Base-by-base conservation (phyloP, 2,888 invertebrate genomes). In the Isotomurus palustris region DNA sequence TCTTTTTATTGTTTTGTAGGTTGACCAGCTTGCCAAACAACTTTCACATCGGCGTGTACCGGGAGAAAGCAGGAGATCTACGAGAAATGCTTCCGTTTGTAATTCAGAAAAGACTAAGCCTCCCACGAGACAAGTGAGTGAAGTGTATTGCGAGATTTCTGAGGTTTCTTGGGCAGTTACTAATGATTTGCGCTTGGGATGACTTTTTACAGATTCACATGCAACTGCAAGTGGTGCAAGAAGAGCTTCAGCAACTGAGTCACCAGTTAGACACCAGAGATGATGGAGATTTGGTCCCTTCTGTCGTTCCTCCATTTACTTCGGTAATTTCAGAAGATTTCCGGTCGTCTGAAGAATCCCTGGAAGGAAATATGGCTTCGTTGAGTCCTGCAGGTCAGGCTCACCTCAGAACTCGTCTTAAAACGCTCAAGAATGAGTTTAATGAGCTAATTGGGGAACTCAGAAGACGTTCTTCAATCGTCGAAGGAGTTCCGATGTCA, bases 1-100 rank as follows among this genome's bases (percentile, higher is more conserved):
- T 10, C 6, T 40, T 6, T 17, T 40, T 6, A 10, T 19, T 49
- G n/a, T 24, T 49, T 27, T 59, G 41, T 58, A 78, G 77, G 73
- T 78, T 67, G 75, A 77, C 54, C 74, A 74, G 38, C 71, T 78
- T 63, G 76, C 76, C 48, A 73, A 75, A 32, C 71, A 78, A 47
- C 72, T 79, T 60, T 74, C 77, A 22, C 75, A 78, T 63, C 72
- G 79, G 12, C 72, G 78, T 35, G 75, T 78, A 32, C 79, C 79
- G 1, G 78, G 78, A n/a, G 78, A 79, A 65, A 68, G 74, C 38
- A 73, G 76, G 32, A 74, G 75, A 43, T 73, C 75, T 38, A 67
- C 74, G 48, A 27, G 69, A 19, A 59, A 66, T 45, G 52, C 60
- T 38, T 73, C 76, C 50, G 69, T 72, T 28, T 69, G 72, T 36